Evolutionary conservation across 2,113 vertebrate species (phyloP), one percentile per base, ranked within the genome.

Genomic region (Coregonus clupeaformis): DNA sequence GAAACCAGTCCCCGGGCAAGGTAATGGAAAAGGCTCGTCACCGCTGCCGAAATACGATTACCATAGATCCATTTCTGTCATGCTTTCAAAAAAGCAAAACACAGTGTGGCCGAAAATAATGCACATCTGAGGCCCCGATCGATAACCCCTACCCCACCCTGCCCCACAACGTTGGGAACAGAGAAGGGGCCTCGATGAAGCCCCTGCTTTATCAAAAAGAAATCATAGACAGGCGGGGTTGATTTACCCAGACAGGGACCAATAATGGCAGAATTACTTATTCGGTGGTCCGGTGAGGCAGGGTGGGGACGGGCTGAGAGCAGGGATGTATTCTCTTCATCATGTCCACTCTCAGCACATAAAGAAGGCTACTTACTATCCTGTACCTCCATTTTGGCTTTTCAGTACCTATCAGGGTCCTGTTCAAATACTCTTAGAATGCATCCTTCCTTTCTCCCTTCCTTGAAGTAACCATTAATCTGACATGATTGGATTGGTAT

Each of bases 21-120:
- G 87, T 90, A 90, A 90, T 89, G 86, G 85, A 86, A 79, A 55
- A 76, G 76, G 80, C 75, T 29, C 81, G 57, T 83, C 78, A 86
- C 89, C 87, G 90, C 79, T 74, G 78, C 86, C 78, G 81, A 84
- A 91, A 92, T 92, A 88, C 86, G 87, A 92, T 93, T 93, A 93
- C 74, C 85, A 91, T 87, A 84, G 90, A 90, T 92, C 91, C 79
- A 84, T 91, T 90, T 91, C 84, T 86, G 87, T 86, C 88, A 82
- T 87, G 86, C 83, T 82, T 87, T 80, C 65, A 74, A 81, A 85
- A 71, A 74, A 81, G 65, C 76, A 82, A 84, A 86, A 83, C 77
- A 16, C 62, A 74, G 74, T 57, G 80, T 74, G 78, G 78, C 79
- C 67, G 63, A 90, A 89, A 90, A 89, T 90, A 88, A 89, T 75